Base-by-base conservation (phyloP, 2,888 invertebrate genomes). In the Rhaphigaster nebulosa region DNA sequence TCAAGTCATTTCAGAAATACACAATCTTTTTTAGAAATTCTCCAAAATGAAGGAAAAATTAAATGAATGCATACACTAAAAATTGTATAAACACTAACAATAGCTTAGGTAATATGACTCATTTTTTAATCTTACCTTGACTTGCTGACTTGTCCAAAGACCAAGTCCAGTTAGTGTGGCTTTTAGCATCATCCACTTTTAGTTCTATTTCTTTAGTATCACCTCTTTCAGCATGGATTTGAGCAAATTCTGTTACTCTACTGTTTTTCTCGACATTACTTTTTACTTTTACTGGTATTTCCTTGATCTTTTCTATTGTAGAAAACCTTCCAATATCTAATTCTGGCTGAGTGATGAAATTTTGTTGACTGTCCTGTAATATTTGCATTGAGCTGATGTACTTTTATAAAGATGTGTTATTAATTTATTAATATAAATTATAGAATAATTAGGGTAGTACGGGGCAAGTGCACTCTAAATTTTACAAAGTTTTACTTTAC, bases 161-260 rank as follows among this genome's bases (percentile, higher is more conserved):
- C 88, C 88, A 88, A 5, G 88, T 88, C 88, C 88, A 88, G 20
- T 34, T 54, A 18, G 5, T 88, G 3, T 50, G 23, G 18, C 88
- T 56, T 29, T 60, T 54, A 29, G 23, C 1, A 52, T 88, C 26
- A 10, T 84, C 84, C 15, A n/a, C 45, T 26, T 41, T 41, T n/a
- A 50, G 10, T n/a, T 84, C 45, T 45, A 50, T 84, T 50, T 26
- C 45, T 45, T 45, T 84, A 41, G 18, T 26, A 50, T 84, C n/a
- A 45, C 80, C 13, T 4, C 45, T 80, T 38, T 80, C 84, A 45
- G 45, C 29, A 88, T 34, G 1, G 13, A 88, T 54, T 18, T 54
- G 6, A n/a, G 88, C 26, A 8, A 38, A 26, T 50, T 88, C 88
- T 34, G 4, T 88, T 29, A 45, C 13, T 34, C n/a, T 29, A 18